Conservation (phyloP, 30 jellyfish, hydroid and myxozoan genomes). For the Mastigias papua region DNA sequence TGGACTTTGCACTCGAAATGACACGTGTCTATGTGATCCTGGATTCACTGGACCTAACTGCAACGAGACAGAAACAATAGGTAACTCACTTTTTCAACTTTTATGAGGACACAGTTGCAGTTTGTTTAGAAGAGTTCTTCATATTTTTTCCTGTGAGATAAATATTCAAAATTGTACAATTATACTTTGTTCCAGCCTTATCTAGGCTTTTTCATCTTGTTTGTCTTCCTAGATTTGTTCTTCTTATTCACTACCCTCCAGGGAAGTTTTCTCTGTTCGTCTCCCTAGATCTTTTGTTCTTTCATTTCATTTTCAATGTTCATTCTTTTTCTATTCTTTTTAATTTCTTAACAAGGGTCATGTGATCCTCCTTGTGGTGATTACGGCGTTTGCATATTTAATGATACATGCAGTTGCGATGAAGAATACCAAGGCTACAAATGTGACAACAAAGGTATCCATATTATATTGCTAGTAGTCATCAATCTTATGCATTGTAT, state of each 20-base stretch:
- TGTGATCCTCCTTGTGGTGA: conserved; percentile 97
- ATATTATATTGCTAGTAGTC: background rate
- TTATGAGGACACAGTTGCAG: too few species aligned
- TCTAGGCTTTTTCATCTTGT: too few species aligned
- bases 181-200: too few species aligned
- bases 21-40: conserved; percentile 91
- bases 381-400: conserved; percentile 79
- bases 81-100: background rate
- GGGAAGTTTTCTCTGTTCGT: too few species aligned
- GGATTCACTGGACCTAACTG: conserved; percentile 87
- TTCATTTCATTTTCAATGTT: background rate
- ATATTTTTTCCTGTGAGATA: too few species aligned
- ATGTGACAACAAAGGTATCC: conserved; percentile 72
- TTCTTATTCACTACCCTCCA: too few species aligned
- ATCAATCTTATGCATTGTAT: too few species aligned
- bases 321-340: background rate
- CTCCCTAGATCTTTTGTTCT: too few species aligned
- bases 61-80: conserved; percentile 73
- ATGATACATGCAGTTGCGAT: conserved; percentile 91
- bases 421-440: conserved; percentile 91
- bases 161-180: too few species aligned
- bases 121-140: too few species aligned
- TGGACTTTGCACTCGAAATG: conserved; percentile 88
- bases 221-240: too few species aligned
- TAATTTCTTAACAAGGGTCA: conserved; percentile 44